Evolutionary conservation across 2,888 invertebrate species (phyloP), one percentile per base, ranked within the genome.

Genomic region (Clistopyga incitator): DNA sequence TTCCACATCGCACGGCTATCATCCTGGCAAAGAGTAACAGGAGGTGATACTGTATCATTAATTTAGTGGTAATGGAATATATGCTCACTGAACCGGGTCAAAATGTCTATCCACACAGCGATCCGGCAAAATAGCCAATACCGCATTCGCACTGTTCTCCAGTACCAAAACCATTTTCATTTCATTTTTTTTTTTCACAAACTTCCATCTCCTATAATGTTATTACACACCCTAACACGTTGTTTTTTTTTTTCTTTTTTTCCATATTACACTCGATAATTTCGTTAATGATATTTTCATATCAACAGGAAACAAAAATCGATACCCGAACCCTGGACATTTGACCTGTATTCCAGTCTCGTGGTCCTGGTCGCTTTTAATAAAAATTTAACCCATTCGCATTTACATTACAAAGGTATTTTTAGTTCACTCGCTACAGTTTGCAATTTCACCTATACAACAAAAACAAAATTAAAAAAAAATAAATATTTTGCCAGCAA

Each of bases 61-160:
- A 61, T 61, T n/a, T n/a, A 61, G 59, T 18, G n/a, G 34, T 29
- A 61, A 34, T 34, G 34, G 18, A 34, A 61, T 61, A 61, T 61
- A 34, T 34, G 59, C 8, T 29, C 15, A 61, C 59, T 34, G 59
- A 61, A 61, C 59, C 59, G 59, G 29, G 59, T 34, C n/a, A 29
- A 61, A 61, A 61, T n/a, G 59, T 61, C 15, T 61, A 61, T 34
- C 59, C 59, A 61, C 59, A 61, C 10, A 6, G 34, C n/a, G 59
- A 61, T 61, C 1, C 59, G 29, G 59, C 34, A 61, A 61, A n/a
- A 18, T 34, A 34, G 34, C 6, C 34, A 61, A 61, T 61, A 61
- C 25, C 29, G 13, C 59, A 61, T 61, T n/a, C 34, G n/a, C n/a
- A n/a, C 56, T 34, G 34, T n/a, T n/a, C 4, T 15, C n/a, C n/a